These are phyloP conservation scores for Erebia aethiops DNA, from an alignment of 2,888 invertebrate species.

Conservation along the genomic window DNA sequence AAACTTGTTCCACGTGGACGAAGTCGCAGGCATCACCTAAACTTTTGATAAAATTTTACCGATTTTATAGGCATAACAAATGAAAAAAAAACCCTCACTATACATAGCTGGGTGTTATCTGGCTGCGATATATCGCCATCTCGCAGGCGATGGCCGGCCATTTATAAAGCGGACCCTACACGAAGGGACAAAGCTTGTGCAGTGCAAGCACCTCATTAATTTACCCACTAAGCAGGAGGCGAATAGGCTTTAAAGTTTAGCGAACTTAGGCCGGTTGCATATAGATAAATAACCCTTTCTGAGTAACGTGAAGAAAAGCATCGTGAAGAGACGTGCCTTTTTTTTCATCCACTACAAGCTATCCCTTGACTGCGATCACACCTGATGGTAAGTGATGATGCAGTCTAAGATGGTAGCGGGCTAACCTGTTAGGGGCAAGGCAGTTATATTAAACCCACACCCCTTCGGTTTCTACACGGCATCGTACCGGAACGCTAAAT, in stretches of 20 bases:
- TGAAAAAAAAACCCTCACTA: background rate
- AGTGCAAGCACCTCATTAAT: constrained; percentile 41
- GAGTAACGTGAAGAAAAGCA: no score
- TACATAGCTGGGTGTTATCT: constrained; percentile 30
- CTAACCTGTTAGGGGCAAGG: no score
- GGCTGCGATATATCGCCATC: constrained; percentile 38
- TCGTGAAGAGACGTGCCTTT: no score
- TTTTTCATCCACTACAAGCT: no score
- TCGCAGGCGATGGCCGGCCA: constrained; percentile 35
- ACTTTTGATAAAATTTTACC: background rate
- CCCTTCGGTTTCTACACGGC: no score
- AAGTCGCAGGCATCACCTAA: no score
- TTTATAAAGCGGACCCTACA: constrained; percentile 42
- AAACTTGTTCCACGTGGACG: no score
- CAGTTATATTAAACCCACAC: no score
- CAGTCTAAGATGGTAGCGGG: no score
- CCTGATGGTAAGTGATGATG: no score
- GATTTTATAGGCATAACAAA: background rate
- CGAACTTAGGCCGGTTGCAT: background rate
- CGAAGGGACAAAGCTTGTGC: constrained; percentile 38
- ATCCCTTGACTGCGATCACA: no score
- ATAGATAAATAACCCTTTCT: background rate
- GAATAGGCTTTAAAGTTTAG: constrained; percentile 10
- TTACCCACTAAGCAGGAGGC: constrained; percentile 19
- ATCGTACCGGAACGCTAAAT: no score